Base-by-base conservation (phyloP, 2,113 vertebrate genomes). In the Crypturellus undulatus region DNA sequence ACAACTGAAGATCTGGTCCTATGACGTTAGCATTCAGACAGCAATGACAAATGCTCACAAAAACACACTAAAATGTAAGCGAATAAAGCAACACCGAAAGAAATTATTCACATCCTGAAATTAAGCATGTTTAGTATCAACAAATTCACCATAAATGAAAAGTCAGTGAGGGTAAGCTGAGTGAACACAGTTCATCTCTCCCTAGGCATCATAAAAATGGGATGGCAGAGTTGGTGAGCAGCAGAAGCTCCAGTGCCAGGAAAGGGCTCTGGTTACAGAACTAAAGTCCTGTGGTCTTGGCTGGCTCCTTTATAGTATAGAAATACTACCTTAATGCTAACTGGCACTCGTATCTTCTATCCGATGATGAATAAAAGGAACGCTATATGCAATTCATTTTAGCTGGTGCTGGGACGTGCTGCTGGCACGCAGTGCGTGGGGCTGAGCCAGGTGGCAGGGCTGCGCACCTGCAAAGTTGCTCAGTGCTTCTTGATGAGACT, bases 391-490 rank as follows among this genome's bases (percentile, higher is more conserved):
- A 79, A 86, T 90, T 92, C 85, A 92, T 89, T 90, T 79, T 20
- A 90, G 54, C 79, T 93, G 38, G 72, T 62, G 90, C 72, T 90
- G 69, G 68, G 64, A 94, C 88, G 75, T 60, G 75, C 56, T 88
- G 38, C 65, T 93, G 79, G 90, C 77, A 65, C 59, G 49, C 67
- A 79, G 65, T 5, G 32, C 8, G 49, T 69, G 59, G 43, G 62
- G 43, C 40, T 90, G 73, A 89, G 95, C 88, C 96, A 96, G 88
- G 69, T 88, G 92, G 69, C 85, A 93, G 52, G 52, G 69, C 4
- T 93, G 94, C 28, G 93, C 87, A 94, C 70, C 85, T 90, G 93
- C 47, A 84, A 75, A 95, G 88, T 52, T 95, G 58, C 85, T 89
- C 77, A 79, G 73, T 88, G 85, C 73, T 90, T 45, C 83, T 92